Evolutionary conservation across 2,113 vertebrate species (phyloP), one percentile per base, ranked within the genome.

Genomic region (Chionomys nivalis): DNA sequence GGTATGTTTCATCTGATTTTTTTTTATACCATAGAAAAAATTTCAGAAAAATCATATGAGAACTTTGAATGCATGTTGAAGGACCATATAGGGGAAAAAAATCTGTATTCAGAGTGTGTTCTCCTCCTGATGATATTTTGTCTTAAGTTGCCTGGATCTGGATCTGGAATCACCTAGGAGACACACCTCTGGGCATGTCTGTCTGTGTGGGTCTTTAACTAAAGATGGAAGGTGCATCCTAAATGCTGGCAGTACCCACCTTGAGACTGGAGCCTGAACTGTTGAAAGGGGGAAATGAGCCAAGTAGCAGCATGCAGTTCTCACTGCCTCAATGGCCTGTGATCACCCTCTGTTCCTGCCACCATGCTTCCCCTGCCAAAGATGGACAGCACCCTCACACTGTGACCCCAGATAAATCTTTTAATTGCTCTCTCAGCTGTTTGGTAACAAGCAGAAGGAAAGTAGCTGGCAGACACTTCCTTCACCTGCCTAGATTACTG

Each of bases 1-100:
- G 28, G 21, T 36, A 11, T 52, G 12, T 14, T 49, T 76, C 70
- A 39, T 94, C 28, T 21, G 5, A 73, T 73, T 90, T 63, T 92
- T n/a, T n/a, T 91, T 58, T 91, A 42, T 95, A 39, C 94, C 89
- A 79, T 75, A 87, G 72, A 49, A 93, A n/a, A 36, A 5, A 7
- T 52, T 66, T 91, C 42, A 87, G 39, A 77, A 82, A 73, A 96
- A 33, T 42, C 76, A 76, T 12, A 87, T 92, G 87, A 85, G 81
- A 72, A 81, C 19, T 93, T 96, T 89, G 77, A 95, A 77, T 36
- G 0, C 0, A 1, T 90, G 26, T 85, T 44, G 44, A 91, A 76
- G 75, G 47, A 7, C 19, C 33, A 10, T 31, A 4, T 76, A 52
- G 73, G 75, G 24, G 66, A 87, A 13, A 86, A 9, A 39, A 63